Evolutionary conservation across 30 jellyfish, hydroid and myxozoan species (phyloP).

Genomic region (Sanderia malayensis): DNA sequence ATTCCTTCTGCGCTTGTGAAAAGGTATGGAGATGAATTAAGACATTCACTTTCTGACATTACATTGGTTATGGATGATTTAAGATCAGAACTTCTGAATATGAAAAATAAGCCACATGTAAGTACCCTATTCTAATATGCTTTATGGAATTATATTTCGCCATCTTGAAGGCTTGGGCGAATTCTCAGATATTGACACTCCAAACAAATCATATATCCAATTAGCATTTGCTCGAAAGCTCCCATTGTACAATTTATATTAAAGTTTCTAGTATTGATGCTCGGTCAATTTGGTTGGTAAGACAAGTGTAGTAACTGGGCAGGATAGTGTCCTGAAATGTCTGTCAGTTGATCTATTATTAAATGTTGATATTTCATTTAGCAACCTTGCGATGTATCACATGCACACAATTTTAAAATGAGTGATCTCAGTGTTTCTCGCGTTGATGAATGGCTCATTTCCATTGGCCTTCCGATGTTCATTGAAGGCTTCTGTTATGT

Average conservation of each 20-base stretch:
- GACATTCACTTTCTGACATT: conserved; percentile 41
- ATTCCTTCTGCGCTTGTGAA: conserved; percentile 62
- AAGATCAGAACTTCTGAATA: conserved; percentile 32
- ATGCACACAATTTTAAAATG: background rate
- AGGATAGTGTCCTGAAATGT: no score
- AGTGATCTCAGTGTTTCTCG: background rate
- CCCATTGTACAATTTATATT: no score
- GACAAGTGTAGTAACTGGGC: no score
- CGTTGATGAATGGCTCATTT: conserved; percentile 63
- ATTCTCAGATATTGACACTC: no score
- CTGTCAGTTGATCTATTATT: no score
- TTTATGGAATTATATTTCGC: no score
- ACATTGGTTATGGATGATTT: conserved; percentile 45
- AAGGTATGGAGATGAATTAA: conserved; percentile 70
- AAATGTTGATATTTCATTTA: no score
- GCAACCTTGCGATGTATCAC: conserved; percentile 21
- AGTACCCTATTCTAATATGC: conserved; percentile 1
- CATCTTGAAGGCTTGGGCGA: no score
- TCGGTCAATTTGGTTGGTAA: no score
- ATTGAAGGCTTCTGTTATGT: conserved; percentile 50
- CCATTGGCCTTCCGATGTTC: conserved; percentile 88
- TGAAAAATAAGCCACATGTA: conserved; percentile 17
- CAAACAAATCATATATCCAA: no score
- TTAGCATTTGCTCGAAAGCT: no score
- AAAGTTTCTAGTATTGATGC: no score